A percentile compares a stretch with the other conserved stretches of the same genome.
Conservation (phyloP, 2,888 invertebrate genomes). For the Patella pellucida region DNA sequence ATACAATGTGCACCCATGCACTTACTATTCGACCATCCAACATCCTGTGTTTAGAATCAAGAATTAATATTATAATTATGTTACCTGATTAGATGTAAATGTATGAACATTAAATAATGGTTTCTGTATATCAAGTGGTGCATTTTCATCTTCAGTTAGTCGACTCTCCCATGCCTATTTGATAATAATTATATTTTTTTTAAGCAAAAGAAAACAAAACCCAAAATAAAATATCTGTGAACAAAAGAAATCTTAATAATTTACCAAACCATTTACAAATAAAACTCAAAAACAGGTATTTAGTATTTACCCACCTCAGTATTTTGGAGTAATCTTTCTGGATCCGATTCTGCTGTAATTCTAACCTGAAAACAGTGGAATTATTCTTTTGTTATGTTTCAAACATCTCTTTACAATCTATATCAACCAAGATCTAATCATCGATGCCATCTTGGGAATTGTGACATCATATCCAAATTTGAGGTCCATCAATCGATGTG, state of each 20-base stretch:
- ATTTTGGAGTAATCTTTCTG: conserved; percentile 59
- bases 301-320: conserved; percentile 51
- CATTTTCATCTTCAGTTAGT: conserved; percentile 47
- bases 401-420: not conserved
- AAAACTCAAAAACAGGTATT: no score
- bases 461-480: not conserved
- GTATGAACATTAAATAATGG: conserved; percentile 61
- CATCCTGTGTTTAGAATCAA: no score
- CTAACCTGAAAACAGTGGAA: conserved; percentile 54
- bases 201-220: no score
- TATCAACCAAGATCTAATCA: not conserved
- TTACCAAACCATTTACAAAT: no score
- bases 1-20: no score
- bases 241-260: no score
- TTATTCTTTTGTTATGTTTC: not conserved
- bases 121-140: conserved; percentile 55
- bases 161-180: conserved; percentile 54
- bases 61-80: not conserved
- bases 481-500: no score
- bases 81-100: conserved; percentile 63
- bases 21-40: no score
- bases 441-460: not conserved
- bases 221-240: no score
- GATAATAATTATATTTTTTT: not conserved
- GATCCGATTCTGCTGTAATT: conserved; percentile 66